Evolutionary conservation across 2,797 vertebrate species (phyloP).

Genomic region (Clarias platycephalus): DNA sequence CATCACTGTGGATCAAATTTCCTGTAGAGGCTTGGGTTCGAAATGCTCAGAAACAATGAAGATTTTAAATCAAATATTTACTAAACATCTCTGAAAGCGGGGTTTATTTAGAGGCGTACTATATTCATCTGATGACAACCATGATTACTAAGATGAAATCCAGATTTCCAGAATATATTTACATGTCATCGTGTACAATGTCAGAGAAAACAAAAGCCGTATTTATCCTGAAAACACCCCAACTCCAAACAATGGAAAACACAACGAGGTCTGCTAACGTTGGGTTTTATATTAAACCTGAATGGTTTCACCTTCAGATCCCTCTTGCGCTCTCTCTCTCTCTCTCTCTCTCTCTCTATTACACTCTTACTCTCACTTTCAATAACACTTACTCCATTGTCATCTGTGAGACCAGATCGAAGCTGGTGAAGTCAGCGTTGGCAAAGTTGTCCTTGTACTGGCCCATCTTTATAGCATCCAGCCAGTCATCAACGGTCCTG

Average conservation of each 20-base stretch:
- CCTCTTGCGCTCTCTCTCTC: not conserved
- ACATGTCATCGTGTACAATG: conserved; percentile 20
- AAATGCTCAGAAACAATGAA: conserved; percentile 12
- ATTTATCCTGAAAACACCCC: not conserved
- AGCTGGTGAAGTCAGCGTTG: conserved; percentile 87
- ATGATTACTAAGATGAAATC: conserved; percentile 29
- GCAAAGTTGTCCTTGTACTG: conserved; percentile 98
- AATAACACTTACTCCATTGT: conserved; percentile 92
- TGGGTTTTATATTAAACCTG: conserved; percentile 26
- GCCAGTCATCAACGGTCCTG: conserved; percentile 96
- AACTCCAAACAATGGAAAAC: conserved; percentile 19
- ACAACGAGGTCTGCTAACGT: conserved; percentile 31
- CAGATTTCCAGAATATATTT: conserved; percentile 38
- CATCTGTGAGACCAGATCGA: conserved; percentile 98
- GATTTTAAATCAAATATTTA: conserved; percentile 26
- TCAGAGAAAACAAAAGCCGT: conserved; percentile 24
- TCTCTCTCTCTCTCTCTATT: not conserved
- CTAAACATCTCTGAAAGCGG: conserved; percentile 15
- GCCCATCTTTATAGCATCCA: conserved; percentile 99
- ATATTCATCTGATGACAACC: conserved; percentile 17
- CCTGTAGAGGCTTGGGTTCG: not conserved
- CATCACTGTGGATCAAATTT: conserved; percentile 26
- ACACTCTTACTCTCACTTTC: not conserved
- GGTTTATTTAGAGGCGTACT: conserved; percentile 17
- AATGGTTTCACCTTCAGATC: conserved; percentile 9